Evolutionary conservation across 2,888 invertebrate genomes (phyloP).

Genomic region (Drosophila dives): DNA sequence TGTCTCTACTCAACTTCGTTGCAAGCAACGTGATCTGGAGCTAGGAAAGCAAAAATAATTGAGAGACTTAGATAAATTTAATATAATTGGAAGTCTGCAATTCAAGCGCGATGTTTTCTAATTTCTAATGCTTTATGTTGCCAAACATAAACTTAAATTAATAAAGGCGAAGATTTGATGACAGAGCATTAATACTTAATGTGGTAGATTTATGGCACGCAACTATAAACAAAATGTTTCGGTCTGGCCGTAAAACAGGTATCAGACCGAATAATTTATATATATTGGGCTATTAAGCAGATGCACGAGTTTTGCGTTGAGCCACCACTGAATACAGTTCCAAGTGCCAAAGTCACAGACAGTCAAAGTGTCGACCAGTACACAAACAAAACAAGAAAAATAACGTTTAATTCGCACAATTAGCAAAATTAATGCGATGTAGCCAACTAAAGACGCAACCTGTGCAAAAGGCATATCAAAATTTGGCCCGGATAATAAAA

Average conservation of each 20-base stretch:
- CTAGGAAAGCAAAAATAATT: constrained; percentile 14
- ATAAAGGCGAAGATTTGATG: not conserved
- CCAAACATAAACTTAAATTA: not conserved
- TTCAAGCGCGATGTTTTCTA: not conserved
- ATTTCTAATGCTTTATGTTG: not conserved
- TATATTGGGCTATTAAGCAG: constrained; percentile 39
- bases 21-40: constrained; percentile 10
- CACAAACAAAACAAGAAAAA: not conserved
- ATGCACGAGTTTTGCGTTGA: constrained; percentile 11
- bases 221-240: constrained; percentile 19
- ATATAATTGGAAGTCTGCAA: constrained; percentile 26
- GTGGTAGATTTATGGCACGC: constrained; percentile 1
- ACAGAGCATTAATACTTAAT: constrained; percentile 27
- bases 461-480: constrained; percentile 9
- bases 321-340: constrained; percentile 9
- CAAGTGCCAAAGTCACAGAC: constrained; percentile 1
- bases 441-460: constrained; percentile 8
- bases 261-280: constrained; percentile 28
- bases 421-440: constrained; percentile 39
- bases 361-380: constrained; percentile 28
- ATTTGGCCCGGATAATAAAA: constrained; percentile 31
- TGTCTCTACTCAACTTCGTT: not conserved
- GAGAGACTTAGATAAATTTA: constrained; percentile 5
- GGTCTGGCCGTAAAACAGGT: constrained; percentile 5
- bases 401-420: constrained; percentile 40